Conservation (phyloP, 2,113 vertebrate species). For the Blennius ocellaris region DNA sequence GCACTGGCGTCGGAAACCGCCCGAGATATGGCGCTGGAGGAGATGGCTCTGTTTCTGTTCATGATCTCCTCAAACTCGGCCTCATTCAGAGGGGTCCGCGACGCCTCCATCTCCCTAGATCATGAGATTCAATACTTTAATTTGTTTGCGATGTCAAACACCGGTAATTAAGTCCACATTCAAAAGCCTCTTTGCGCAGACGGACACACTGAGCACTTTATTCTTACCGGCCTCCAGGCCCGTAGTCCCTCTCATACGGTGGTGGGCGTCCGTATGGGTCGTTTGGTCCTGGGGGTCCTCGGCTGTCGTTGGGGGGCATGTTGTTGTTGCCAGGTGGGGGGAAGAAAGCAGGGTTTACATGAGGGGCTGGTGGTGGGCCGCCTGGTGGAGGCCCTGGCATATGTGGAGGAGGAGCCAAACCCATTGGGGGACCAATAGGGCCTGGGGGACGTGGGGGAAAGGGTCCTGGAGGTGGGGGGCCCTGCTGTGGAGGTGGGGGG, state of each 20-base stretch:
- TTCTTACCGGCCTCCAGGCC: slow-evolving; percentile 93
- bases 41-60: slow-evolving; percentile 98
- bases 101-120: slow-evolving; percentile 94
- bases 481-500: slow-evolving; percentile 95
- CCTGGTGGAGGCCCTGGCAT: slow-evolving; percentile 96
- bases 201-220: not conserved
- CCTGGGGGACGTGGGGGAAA: slow-evolving; percentile 95
- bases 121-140: no score
- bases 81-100: slow-evolving; percentile 94
- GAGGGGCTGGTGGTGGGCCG: slow-evolving; percentile 96
- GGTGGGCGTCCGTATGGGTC: slow-evolving; percentile 96
- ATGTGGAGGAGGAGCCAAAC: slow-evolving; percentile 96
- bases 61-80: slow-evolving; percentile 99
- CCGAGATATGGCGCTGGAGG: slow-evolving; percentile 98
- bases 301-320: slow-evolving; percentile 93
- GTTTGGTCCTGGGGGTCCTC: slow-evolving; percentile 92
- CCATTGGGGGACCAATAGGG: slow-evolving; percentile 94
- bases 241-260: slow-evolving; percentile 97
- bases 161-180: no score
- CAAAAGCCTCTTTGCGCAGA: no score
- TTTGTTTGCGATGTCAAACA: no score
- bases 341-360: slow-evolving; percentile 98
- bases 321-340: slow-evolving; percentile 95
- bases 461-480: slow-evolving; percentile 94
- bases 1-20: slow-evolving; percentile 98